These are phyloP conservation scores for Colletes latitarsis DNA, from an alignment of 1,140 invertebrate genomes.

Conservation along the genomic window DNA sequence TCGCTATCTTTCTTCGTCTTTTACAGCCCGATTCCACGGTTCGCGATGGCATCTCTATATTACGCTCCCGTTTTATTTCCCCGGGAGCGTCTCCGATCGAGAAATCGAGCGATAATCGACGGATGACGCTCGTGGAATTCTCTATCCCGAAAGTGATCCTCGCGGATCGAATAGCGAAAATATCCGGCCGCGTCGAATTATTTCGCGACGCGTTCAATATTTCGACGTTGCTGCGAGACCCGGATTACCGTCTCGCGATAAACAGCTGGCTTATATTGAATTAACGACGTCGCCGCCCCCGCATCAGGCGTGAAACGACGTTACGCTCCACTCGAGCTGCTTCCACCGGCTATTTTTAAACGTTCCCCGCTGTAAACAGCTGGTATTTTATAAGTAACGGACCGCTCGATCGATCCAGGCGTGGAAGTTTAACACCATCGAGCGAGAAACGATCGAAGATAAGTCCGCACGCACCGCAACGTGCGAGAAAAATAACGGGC, in stretches of 20 bases:
- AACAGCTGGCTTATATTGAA: neutral
- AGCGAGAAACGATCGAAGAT: neutral
- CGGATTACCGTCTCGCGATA: neutral
- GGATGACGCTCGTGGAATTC: slow-evolving; percentile 15
- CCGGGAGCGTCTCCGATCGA: slow-evolving; percentile 2
- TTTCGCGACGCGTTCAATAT: neutral
- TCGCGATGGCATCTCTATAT: slow-evolving; percentile 47
- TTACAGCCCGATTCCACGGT: slow-evolving; percentile 36
- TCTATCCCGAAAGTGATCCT: neutral
- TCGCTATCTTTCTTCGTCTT: slow-evolving; percentile 63
- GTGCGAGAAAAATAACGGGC: no score
- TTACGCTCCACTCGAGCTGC: neutral
- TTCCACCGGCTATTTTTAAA: neutral
- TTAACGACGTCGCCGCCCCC: neutral
- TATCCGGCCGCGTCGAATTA: neutral
- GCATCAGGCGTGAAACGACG: neutral
- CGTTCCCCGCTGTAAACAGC: neutral
- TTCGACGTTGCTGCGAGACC: neutral
- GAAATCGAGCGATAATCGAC: slow-evolving; percentile 37
- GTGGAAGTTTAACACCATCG: neutral
- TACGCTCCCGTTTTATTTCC: slow-evolving; percentile 34
- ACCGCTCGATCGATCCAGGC: neutral
- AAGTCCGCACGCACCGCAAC: no score
- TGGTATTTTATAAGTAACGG: neutral
- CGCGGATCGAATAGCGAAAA: slow-evolving; percentile 20